Percentiles rank a stretch among this genome's conserved stretches.
Conservation (phyloP, 1,140 invertebrate genomes). For the Acromyrmex echinatior region DNA sequence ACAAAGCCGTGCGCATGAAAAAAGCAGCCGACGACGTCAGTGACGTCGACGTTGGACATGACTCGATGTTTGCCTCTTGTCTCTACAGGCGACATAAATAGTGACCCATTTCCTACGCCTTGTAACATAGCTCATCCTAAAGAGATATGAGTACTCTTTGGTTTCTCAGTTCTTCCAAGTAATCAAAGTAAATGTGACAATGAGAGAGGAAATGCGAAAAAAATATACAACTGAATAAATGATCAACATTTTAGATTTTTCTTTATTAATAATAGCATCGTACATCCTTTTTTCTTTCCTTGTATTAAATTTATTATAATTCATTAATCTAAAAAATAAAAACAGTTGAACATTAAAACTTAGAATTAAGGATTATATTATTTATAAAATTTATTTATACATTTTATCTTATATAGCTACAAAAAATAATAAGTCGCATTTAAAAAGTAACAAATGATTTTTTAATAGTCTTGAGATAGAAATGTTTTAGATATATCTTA, state of each 20-base stretch:
- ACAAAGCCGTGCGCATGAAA: constrained; percentile 34
- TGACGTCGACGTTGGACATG: constrained; percentile 41
- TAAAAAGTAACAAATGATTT: neutral
- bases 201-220: neutral
- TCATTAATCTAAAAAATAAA: neutral
- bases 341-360: neutral
- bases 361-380: neutral
- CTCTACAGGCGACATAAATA: constrained; percentile 73
- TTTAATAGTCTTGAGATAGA: neutral
- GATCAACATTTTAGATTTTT: neutral
- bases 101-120: constrained; percentile 62
- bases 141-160: constrained; percentile 49
- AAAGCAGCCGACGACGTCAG: constrained; percentile 28
- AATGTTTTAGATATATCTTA: neutral
- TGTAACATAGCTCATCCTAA: constrained; percentile 12
- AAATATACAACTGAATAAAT: constrained; percentile 12
- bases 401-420: neutral
- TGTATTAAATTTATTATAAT: neutral
- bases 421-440: neutral
- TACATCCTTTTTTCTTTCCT: no score
- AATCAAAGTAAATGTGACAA: neutral
- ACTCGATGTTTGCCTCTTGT: constrained; percentile 64
- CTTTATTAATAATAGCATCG: neutral
- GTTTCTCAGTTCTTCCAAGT: neutral
- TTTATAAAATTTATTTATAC: neutral